phyloP scores from a whole-genome alignment of 1,140 invertebrate genomes.

The Bombus difficillimus region DNA sequence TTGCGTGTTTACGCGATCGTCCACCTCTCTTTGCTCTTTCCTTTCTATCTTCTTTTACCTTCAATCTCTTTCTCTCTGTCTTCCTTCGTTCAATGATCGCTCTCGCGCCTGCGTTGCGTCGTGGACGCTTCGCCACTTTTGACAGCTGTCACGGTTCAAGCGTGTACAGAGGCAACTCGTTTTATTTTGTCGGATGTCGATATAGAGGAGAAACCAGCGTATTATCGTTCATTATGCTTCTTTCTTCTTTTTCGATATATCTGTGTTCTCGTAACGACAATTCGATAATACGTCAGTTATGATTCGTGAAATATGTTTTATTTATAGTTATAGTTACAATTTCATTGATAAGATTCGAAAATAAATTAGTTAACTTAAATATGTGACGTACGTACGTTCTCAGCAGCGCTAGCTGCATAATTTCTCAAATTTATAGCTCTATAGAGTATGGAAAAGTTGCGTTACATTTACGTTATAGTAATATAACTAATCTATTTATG shows the following conservation, averaged over 20 bases:
- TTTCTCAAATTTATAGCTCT: not conserved
- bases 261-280: not conserved
- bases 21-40: slow-evolving; percentile 30
- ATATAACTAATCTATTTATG: not conserved
- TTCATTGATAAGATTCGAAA: not conserved
- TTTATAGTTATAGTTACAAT: not conserved
- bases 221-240: slow-evolving; percentile 9
- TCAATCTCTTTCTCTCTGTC: slow-evolving; percentile 17
- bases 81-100: slow-evolving; percentile 37
- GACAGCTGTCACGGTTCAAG: slow-evolving; percentile 57
- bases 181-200: slow-evolving; percentile 6
- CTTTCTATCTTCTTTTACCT: slow-evolving; percentile 10
- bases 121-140: slow-evolving; percentile 49
- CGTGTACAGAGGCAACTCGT: not conserved
- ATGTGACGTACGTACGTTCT: not conserved
- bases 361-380: no score
- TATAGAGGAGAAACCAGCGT: not conserved
- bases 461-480: not conserved
- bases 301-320: not conserved
- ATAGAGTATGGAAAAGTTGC: no score
- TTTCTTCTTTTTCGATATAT: not conserved
- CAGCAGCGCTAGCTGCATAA: not conserved
- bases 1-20: slow-evolving; percentile 50
- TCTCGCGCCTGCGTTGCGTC: slow-evolving; percentile 15
- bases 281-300: not conserved